Base-by-base conservation (phyloP, 2,113 vertebrate species). In the Sprattus sprattus region DNA sequence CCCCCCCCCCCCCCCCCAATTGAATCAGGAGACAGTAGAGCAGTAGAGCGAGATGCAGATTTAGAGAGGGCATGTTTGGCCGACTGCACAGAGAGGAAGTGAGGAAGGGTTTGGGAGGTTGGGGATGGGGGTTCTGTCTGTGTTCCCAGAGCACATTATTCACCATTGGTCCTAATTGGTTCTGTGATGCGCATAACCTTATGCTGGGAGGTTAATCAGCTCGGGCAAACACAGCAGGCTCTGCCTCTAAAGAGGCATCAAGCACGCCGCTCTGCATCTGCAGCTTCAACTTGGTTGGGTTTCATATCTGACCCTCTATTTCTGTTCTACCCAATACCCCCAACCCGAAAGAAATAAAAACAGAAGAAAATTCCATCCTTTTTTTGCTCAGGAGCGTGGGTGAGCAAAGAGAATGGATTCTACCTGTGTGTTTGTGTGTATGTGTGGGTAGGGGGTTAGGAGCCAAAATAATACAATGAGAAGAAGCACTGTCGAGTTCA, bases 111-210 rank as follows among this genome's bases (percentile, higher is more conserved):
- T 75, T 75, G 3, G 67, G 67, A 13, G 32, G 3, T 5, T 10
- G 13, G 25, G 1, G 28, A 75, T 57, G 60, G 80, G 84, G 45
- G 57, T 4, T 49, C 46, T 83, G 86, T 87, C 86, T 84, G 87
- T 83, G 13, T 1, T 75, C 84, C 60, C 78, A 84, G 32, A 2
- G 75, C 80, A 83, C 54, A 47, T 54, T 85, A 85, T 88, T 82
- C 82, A 81, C 88, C 85, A 52, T 71, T 88, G 52, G 81, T 67
- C n/a, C 81, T 80, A 90, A 92, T 84, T 83, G 83, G 67, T 45
- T 89, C 84, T 81, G 81, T 84, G 86, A 88, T 84, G 87, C n/a
- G n/a, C 45, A 83, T 64, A 85, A 71, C 86, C 81, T 78, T 82
- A 50, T 75, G 82, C 20, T 50, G 18, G 57, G 57, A 47, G 87